These are phyloP conservation scores for Mustelus asterias DNA, from an alignment of 2,113 vertebrate genomes.

Conservation along the genomic window DNA sequence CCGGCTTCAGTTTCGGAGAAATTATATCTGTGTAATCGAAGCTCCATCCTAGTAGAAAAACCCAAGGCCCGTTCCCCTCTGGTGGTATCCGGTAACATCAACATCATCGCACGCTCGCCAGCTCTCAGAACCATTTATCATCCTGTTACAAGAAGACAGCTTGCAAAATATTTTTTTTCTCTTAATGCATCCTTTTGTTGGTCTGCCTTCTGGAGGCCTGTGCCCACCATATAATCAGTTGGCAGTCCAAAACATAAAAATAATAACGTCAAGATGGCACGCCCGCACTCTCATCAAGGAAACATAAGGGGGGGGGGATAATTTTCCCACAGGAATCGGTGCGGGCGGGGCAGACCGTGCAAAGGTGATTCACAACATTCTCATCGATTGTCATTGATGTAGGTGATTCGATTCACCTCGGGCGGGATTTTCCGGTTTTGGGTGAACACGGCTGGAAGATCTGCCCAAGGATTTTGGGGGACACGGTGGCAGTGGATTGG, in stretches of 20 bases:
- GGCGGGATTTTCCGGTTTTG: too few relatives aligned
- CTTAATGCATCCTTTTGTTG: not conserved
- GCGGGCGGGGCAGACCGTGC: too few relatives aligned
- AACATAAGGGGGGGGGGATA: not conserved
- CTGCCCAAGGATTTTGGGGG: not conserved
- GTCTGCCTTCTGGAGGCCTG: not conserved
- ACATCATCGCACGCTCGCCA: not conserved
- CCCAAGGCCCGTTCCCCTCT: not conserved
- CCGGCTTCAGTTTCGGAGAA: not conserved
- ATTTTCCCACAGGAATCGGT: too few relatives aligned
- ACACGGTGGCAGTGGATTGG: not conserved
- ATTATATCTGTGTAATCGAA: constrained; percentile 1
- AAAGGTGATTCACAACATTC: too few relatives aligned
- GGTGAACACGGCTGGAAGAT: too few relatives aligned
- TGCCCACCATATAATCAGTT: not conserved
- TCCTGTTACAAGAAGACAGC: not conserved
- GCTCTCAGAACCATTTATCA: not conserved
- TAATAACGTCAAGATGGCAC: not conserved
- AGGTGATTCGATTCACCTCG: too few relatives aligned
- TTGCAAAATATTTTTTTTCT: not conserved
- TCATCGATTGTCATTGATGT: too few relatives aligned
- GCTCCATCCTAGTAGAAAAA: not conserved
- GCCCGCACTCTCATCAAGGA: not conserved
- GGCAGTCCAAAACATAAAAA: not conserved
- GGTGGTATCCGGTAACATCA: constrained; percentile 3